Base-by-base conservation (phyloP, 2,797 vertebrate species). In the Dicrostonyx torquatus region DNA sequence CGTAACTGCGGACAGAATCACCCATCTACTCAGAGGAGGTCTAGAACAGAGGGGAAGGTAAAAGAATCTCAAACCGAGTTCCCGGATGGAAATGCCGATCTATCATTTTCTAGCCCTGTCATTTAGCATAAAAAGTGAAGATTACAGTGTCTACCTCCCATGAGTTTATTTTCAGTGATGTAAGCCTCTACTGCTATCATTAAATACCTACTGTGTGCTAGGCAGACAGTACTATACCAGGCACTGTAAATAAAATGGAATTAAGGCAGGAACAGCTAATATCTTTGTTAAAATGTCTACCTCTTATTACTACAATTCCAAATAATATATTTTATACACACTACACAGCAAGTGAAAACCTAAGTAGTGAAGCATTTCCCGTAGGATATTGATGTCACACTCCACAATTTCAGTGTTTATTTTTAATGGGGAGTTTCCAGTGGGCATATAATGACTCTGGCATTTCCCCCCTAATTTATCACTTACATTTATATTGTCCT, bases 281-380 rank as follows among this genome's bases (percentile, higher is more conserved):
- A 85, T 26, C 31, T 26, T 88, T 82, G n/a, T 48, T 53, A 78
- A 82, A 96, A 85, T 1, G 8, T 84, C 50, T 95, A 68, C 76
- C 37, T 94, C n/a, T 60, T 29, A 34, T 15, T 66, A 93, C 24
- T 79, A 20, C 15, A 83, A 88, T 95, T 95, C 72, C 85, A 90
- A 93, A 62, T 91, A 53, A 90, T 87, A 90, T 86, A 68, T 75
- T 6, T 83, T 26, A 94, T 9, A 79, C 29, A 85, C 78, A 83
- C 64, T 85, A 72, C 15, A 94, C 5, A 72, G 50, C 22, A 95
- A 93, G 95, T 37, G 94, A 89, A 95, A 95, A 85, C 80, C 58
- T 84, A 48, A 58, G 40, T 50, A 90, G 5, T n/a, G 90, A 92
- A 88, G 50, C 70, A 93, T 86, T 86, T 88, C 94, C 66, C 55